phyloP scores from a whole-genome alignment of 2,113 vertebrate genomes.

The Hippocampus guttulatus region DNA sequence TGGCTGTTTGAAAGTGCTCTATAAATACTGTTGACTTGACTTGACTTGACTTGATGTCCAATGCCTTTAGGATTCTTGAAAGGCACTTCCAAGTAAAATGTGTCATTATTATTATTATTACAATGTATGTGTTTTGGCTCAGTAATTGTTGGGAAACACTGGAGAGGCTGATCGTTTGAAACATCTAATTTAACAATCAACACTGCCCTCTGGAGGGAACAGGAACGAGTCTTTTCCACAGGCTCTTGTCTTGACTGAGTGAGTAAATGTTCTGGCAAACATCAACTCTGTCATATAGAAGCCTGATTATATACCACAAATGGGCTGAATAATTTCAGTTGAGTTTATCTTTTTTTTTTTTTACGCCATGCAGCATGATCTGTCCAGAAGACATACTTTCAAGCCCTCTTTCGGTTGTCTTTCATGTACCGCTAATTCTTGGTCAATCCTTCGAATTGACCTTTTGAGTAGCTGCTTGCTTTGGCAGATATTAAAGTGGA shows the following conservation, averaged over 20 bases:
- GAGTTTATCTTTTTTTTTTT: background rate
- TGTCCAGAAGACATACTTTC: background rate
- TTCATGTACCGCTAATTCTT: background rate
- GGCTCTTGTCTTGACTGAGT: background rate
- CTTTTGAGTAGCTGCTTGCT: slow-evolving; percentile 13
- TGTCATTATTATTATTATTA: too few relatives aligned
- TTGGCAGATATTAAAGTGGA: slow-evolving; percentile 25
- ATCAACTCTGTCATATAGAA: background rate
- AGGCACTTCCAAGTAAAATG: too few relatives aligned
- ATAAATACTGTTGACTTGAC: too few relatives aligned
- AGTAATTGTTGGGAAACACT: background rate
- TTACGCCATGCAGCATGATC: background rate
- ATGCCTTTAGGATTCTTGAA: too few relatives aligned
- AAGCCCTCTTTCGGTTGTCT: background rate
- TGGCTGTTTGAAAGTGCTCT: too few relatives aligned
- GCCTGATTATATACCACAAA: background rate
- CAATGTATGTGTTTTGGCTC: background rate
- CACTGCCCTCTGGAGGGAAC: slow-evolving; percentile 33
- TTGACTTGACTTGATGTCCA: too few relatives aligned
- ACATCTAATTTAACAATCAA: slow-evolving; percentile 7
- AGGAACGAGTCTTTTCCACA: background rate
- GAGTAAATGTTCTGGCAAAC: background rate
- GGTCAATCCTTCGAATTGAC: slow-evolving; percentile 7
- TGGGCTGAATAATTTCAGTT: slow-evolving; percentile 2
- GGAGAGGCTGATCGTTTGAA: too few relatives aligned